Percentiles rank a stretch among this genome's conserved stretches.
Evolutionary conservation across 2,888 invertebrate species (phyloP).

Genomic region (Ochropleura leucogaster): DNA sequence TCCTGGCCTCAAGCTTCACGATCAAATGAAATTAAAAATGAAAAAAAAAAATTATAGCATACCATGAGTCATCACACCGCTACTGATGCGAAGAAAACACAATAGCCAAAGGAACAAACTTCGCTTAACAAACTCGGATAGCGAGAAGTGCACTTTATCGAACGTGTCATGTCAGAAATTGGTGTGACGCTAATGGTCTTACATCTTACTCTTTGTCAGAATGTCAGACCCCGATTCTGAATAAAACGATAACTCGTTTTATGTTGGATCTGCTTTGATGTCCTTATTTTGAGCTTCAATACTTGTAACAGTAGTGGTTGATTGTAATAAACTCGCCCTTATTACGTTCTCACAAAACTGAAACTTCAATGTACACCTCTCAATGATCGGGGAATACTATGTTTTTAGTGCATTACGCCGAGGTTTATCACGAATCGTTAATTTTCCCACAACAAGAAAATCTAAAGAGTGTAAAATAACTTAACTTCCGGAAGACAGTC

Average conservation of each 20-base stretch:
- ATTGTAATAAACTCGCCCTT: background rate
- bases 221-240: background rate
- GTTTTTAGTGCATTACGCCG: too few species aligned
- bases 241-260: constrained; percentile 17
- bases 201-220: constrained; percentile 33
- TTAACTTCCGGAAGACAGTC: too few species aligned
- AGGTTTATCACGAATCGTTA: too few species aligned
- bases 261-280: background rate
- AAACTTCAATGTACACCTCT: background rate
- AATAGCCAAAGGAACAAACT: background rate
- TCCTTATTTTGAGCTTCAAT: background rate
- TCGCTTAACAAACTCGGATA: background rate
- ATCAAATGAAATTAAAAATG: too few species aligned
- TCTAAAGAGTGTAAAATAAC: too few species aligned
- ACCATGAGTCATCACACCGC: too few species aligned
- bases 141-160: constrained; percentile 32
- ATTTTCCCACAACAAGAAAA: too few species aligned
- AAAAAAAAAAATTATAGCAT: too few species aligned
- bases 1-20: too few species aligned
- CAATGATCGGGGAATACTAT: too few species aligned
- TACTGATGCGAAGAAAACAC: too few species aligned
- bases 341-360: background rate
- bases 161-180: constrained; percentile 9
- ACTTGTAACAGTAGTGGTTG: background rate
- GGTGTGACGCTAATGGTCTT: constrained; percentile 28